These are phyloP conservation scores for Aphyosemion australe DNA, from an alignment of 2,113 vertebrate species.

Conservation along the genomic window DNA sequence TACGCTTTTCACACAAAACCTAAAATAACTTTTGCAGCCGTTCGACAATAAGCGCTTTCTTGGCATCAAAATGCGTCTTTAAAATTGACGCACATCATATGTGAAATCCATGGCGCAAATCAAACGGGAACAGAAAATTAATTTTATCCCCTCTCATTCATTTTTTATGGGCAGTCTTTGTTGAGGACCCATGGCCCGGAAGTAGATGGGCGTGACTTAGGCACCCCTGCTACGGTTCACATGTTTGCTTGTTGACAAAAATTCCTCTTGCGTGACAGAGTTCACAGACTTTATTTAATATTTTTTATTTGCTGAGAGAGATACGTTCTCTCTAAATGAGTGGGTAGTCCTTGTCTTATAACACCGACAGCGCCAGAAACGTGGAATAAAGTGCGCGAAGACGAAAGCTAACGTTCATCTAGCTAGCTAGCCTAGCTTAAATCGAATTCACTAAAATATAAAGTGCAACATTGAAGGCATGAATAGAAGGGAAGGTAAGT, in stretches of 20 bases:
- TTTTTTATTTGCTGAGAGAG: background rate
- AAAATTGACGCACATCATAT: too few relatives aligned
- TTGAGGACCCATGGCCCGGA: too few relatives aligned
- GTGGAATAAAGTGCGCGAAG: background rate
- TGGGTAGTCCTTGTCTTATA: background rate
- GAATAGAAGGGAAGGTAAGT: slow-evolving; percentile 74
- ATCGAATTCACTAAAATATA: background rate
- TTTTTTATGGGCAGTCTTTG: too few relatives aligned
- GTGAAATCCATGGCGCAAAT: too few relatives aligned
- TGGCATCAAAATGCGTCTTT: too few relatives aligned
- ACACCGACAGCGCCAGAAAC: too few relatives aligned
- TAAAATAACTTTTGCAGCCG: too few relatives aligned
- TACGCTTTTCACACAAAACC: slow-evolving; percentile 33
- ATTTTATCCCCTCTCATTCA: too few relatives aligned
- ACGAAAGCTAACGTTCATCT: background rate
- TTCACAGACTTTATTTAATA: background rate
- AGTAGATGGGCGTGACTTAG: too few relatives aligned
- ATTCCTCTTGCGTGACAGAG: background rate
- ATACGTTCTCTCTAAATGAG: background rate
- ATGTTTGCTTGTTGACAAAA: slow-evolving; percentile 46
- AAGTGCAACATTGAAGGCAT: slow-evolving; percentile 42
- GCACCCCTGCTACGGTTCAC: background rate
- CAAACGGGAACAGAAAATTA: too few relatives aligned
- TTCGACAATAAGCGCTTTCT: too few relatives aligned
- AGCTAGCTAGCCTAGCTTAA: background rate